Conservation (phyloP, 2,888 invertebrate species). For the Cordilura impudica region DNA sequence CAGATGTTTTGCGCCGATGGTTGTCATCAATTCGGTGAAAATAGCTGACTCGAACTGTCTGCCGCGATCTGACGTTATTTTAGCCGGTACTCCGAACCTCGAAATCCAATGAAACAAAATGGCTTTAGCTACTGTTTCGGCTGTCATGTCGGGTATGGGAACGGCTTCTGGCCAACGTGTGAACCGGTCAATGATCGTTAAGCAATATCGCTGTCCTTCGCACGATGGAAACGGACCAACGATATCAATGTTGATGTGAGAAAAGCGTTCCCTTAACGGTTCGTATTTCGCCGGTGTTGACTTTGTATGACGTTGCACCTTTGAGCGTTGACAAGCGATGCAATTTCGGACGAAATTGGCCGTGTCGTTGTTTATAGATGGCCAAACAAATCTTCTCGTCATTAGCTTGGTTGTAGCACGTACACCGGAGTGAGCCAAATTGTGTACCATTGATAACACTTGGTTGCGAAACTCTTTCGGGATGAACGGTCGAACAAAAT, state of each 20-base stretch:
- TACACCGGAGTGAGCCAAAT: not conserved
- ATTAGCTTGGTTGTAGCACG: not conserved
- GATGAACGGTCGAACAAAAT: too few relatives aligned
- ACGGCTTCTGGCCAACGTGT: not conserved
- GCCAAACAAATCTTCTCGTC: not conserved
- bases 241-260: too few relatives aligned
- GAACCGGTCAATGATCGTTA: constrained; percentile 20
- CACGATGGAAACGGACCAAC: too few relatives aligned
- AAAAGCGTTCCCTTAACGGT: not conserved
- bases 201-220: constrained; percentile 14
- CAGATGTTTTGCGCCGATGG: not conserved
- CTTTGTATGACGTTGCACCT: constrained; percentile 12
- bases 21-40: constrained; percentile 12
- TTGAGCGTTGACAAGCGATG: not conserved
- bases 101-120: too few relatives aligned
- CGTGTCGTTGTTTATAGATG: not conserved
- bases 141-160: too few relatives aligned
- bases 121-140: constrained; percentile 3
- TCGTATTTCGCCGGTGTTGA: constrained; percentile 2
- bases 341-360: constrained; percentile 3
- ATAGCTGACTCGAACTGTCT: not conserved
- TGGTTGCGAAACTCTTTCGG: too few relatives aligned
- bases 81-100: constrained; percentile 4
- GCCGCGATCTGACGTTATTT: constrained; percentile 11
- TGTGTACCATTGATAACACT: not conserved